Percentiles rank a stretch among this genome's conserved stretches.
Evolutionary conservation across 2,888 invertebrate genomes (phyloP).

Genomic region (Pterostichus madidus): DNA sequence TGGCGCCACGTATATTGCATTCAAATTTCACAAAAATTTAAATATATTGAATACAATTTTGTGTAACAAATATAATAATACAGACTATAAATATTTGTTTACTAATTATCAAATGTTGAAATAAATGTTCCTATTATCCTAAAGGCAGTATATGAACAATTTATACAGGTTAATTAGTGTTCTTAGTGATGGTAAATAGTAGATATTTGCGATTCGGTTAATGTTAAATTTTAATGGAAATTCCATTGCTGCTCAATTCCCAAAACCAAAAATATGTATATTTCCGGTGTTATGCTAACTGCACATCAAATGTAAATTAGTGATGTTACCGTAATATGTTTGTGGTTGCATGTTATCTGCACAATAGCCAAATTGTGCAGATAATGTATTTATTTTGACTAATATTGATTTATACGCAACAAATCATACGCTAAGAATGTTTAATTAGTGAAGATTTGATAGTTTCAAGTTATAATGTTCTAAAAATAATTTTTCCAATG

Average conservation of each 20-base stretch:
- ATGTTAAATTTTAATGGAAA: background rate
- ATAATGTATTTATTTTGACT: slow-evolving; percentile 19
- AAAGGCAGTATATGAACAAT: background rate
- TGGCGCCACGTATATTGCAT: slow-evolving; percentile 10
- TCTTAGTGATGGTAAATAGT: too few species aligned
- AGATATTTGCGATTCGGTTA: too few species aligned
- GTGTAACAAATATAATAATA: too few species aligned
- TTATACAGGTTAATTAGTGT: background rate
- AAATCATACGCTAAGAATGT: background rate
- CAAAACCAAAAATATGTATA: slow-evolving; percentile 11
- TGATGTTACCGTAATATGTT: slow-evolving; percentile 19
- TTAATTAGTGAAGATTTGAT: too few species aligned
- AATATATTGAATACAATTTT: too few species aligned
- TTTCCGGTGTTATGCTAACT: background rate
- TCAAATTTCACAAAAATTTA: too few species aligned
- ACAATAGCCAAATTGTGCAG: slow-evolving; percentile 10
- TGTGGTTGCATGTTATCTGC: slow-evolving; percentile 25
- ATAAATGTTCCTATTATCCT: background rate
- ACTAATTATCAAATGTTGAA: background rate
- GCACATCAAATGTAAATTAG: slow-evolving; percentile 4
- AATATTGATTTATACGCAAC: background rate
- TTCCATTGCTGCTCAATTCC: background rate
- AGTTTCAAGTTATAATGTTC: too few species aligned
- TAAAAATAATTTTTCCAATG: too few species aligned
- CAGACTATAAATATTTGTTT: background rate